These are phyloP conservation scores for Rhorus exstirpatorius DNA, from an alignment of 2,888 invertebrate genomes.

Conservation along the genomic window DNA sequence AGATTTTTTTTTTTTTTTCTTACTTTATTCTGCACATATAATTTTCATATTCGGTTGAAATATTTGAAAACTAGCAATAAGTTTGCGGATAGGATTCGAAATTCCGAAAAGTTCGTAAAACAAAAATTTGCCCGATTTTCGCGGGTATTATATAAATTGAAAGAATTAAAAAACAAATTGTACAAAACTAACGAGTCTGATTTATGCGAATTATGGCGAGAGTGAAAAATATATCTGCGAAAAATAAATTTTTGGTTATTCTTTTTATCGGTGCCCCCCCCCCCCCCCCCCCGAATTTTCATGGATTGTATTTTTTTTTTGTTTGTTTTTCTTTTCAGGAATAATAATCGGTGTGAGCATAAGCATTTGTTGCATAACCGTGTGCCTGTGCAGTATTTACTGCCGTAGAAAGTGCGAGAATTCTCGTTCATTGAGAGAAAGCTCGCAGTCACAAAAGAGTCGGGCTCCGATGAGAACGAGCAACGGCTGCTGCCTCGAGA, in stretches of 20 bases:
- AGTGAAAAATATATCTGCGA: too few species aligned
- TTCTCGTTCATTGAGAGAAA: constrained; percentile 79
- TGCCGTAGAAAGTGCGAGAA: constrained; percentile 82
- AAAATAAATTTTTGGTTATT: too few species aligned
- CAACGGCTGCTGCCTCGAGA: constrained; percentile 82
- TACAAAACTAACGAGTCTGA: too few species aligned
- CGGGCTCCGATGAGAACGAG: constrained; percentile 79
- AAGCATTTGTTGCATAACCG: constrained; percentile 84
- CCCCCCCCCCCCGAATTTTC: too few species aligned
- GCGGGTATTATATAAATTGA: too few species aligned
- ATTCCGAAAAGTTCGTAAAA: too few species aligned
- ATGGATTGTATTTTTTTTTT: neutral
- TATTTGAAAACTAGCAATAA: neutral
- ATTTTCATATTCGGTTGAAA: too few species aligned
- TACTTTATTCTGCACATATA: constrained; percentile 79
- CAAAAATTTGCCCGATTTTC: too few species aligned
- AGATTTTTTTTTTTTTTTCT: neutral
- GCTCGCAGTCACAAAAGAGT: constrained; percentile 79
- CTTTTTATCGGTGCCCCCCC: too few species aligned
- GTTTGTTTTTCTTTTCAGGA: constrained; percentile 76
- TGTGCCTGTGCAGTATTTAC: constrained; percentile 84
- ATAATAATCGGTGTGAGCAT: constrained; percentile 85
- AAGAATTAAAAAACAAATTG: too few species aligned
- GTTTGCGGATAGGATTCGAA: too few species aligned
- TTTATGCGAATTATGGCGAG: too few species aligned